Base-by-base conservation (phyloP, 2,113 vertebrate species). In the Bubo blakistoni region DNA sequence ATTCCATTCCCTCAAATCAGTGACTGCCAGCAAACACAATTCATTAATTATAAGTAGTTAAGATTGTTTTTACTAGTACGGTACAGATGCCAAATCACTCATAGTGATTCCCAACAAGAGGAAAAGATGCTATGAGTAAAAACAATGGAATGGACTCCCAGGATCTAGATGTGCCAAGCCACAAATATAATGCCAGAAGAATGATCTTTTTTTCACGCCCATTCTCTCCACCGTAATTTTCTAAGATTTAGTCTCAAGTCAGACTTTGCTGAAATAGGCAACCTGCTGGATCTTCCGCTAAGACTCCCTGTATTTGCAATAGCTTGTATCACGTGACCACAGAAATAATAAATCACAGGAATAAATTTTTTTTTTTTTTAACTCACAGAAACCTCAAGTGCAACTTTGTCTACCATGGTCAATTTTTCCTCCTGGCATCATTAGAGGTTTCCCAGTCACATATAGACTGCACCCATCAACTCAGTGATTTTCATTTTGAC, bases 91-190 rank as follows among this genome's bases (percentile, higher is more conserved):
- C 88, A 93, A 74, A 92, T 94, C 80, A 82, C 44, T 89, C 65
- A 20, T 19, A 71, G 76, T 77, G 47, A 96, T 80, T 94, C 85
- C 71, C 89, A 94, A 85, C 36, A 90, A 83, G 70, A 73, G 32
- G 70, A 66, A 58, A 92, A 73, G 80, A 95, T 59, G 46, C 86
- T 86, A 26, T 66, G 87, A 97, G 54, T 81, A 93, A 91, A 94
- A 96, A 81, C 93, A 95, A 95, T 69, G 62, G 84, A 96, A 90
- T 16, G 66, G 89, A 85, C 71, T 95, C 69, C 16, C 72, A 96
- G 79, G 74, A 95, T 40, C 38, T 32, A 67, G 10, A 71, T 0
- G 5, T 55, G 91, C 93, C 91, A 97, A 95, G 49, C 65, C 92
- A 83, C 81, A 92, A 93, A 82, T 19, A 59, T 0, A 74, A 78